Base-by-base conservation (phyloP, 2,797 vertebrate genomes). In the Crenuchus spilurus region DNA sequence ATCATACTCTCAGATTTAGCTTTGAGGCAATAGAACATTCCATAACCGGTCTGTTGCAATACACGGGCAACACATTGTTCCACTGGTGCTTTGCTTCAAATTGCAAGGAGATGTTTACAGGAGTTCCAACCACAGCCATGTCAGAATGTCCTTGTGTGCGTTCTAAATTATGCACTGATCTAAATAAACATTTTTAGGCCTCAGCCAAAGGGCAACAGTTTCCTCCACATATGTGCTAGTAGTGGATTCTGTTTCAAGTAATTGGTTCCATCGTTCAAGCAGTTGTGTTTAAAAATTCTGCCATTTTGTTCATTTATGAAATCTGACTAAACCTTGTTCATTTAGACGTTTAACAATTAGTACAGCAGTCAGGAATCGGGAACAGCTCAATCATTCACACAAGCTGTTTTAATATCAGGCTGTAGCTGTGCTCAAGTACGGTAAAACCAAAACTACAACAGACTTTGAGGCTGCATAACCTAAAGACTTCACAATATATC, bases 131-230 rank as follows among this genome's bases (percentile, higher is more conserved):
- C 60, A 42, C 61, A 71, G 42, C 10, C 51, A 33, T 60, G 60
- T 48, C 61, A 58, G 41, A 30, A 58, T 86, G 88, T 89, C 90
- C 90, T 86, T 88, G 87, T 82, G 88, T 88, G 88, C 87, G 86
- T 87, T 85, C 85, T 88, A 70, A 90, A 84, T 87, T 86, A 79
- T 78, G 82, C 81, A 87, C 80, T 78, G 73, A 90, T 75, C 82
- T 85, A 91, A 91, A 92, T 88, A 91, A 79, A 82, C 87, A 84
- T 84, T 88, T 85, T 84, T 84, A 87, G 82, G 84, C 7, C 83
- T 86, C 84, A 84, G 79, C 86, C 85, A 85, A 87, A 87, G 83
- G 72, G 75, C 33, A 60, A 76, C 52, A 84, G 74, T 77, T 75
- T 82, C 37, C 44, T 52, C 6, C 41, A 75, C 24, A 72, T 80